These are phyloP conservation scores for Formica exsecta DNA, from an alignment of 1,140 invertebrate genomes.

Conservation along the genomic window DNA sequence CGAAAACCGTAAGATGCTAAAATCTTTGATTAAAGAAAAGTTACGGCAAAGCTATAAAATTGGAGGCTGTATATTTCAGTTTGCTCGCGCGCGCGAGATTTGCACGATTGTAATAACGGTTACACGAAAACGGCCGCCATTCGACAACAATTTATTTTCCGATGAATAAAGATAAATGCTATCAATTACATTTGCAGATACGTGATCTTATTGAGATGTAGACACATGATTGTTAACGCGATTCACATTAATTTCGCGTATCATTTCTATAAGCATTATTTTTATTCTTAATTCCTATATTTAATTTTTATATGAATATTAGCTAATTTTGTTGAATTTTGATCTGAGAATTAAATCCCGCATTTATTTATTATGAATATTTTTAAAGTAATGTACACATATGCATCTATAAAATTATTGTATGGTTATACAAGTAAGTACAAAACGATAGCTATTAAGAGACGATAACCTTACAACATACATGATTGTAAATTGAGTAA, in stretches of 20 bases:
- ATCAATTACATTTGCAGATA: constrained; percentile 34
- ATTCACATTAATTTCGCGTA: not conserved
- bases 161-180: constrained; percentile 30
- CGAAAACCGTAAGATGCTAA: not conserved
- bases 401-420: not conserved
- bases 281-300: not conserved
- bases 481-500: constrained; percentile 41
- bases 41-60: constrained; percentile 14
- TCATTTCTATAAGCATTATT: not conserved
- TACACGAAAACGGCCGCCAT: not conserved
- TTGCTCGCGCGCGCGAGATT: not conserved
- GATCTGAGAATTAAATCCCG: not conserved
- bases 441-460: constrained; percentile 11
- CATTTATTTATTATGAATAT: not conserved
- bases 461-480: constrained; percentile 13
- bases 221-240: not conserved
- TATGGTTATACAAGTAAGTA: not conserved
- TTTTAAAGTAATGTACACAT: not conserved
- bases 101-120: constrained; percentile 35
- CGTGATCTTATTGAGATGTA: constrained; percentile 8
- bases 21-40: not conserved
- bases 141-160: not conserved
- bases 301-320: not conserved
- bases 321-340: not conserved
- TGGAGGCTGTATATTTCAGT: constrained; percentile 21